phyloP scores from a whole-genome alignment of 2,888 invertebrate genomes.

The Drosophila subquinaria region DNA sequence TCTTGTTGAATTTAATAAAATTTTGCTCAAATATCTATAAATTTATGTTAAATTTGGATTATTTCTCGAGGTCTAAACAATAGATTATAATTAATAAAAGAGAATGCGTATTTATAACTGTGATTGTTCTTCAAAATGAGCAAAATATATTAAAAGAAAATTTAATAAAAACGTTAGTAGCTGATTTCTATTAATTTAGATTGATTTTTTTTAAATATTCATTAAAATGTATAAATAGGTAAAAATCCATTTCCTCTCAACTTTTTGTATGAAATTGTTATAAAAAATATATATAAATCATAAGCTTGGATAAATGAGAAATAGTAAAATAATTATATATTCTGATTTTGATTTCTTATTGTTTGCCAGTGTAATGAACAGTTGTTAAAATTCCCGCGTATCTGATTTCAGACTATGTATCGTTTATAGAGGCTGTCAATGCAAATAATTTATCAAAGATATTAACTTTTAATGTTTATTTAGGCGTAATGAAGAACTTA shows the following conservation, averaged over 20 bases:
- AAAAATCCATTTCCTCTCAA: too few species aligned
- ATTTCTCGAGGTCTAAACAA: slow-evolving; percentile 4
- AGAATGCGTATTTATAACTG: not conserved
- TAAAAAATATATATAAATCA: not conserved
- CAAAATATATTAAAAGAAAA: not conserved
- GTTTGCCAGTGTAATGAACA: slow-evolving; percentile 11
- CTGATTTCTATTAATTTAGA: too few species aligned
- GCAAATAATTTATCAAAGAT: slow-evolving; percentile 65
- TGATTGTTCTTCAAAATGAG: not conserved
- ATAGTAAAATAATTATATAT: not conserved
- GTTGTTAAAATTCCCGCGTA: slow-evolving; percentile 53
- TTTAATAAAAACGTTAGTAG: too few species aligned
- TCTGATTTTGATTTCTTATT: too few species aligned
- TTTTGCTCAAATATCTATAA: slow-evolving; percentile 1
- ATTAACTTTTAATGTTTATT: slow-evolving; percentile 62
- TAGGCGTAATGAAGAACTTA: slow-evolving; percentile 63
- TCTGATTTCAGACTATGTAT: not conserved
- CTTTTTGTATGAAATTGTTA: too few species aligned
- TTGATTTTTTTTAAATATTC: too few species aligned
- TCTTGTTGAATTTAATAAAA: slow-evolving; percentile 7
- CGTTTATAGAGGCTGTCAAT: slow-evolving; percentile 51
- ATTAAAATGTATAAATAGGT: too few species aligned
- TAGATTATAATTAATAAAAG: not conserved
- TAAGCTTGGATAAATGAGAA: not conserved
- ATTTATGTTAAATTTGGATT: slow-evolving; percentile 5